Evolutionary conservation across 2,888 invertebrate species (phyloP), one percentile per base, ranked within the genome.

Genomic region (Troides oblongomaculatus): DNA sequence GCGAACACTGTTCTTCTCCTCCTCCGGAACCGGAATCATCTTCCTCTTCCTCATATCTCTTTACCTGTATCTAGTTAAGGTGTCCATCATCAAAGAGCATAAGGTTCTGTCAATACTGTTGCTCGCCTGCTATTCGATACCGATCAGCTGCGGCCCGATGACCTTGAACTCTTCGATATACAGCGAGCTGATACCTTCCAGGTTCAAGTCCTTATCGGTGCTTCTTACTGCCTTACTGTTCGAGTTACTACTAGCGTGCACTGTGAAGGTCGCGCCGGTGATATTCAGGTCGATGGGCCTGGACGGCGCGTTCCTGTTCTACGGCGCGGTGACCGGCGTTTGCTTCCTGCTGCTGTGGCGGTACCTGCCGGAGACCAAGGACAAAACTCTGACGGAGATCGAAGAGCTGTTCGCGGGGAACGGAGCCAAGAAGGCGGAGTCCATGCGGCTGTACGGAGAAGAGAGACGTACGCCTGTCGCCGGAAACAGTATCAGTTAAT

Each of bases 21-120:
- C 84, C 8, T 84, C 85, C 0, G 73, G 77, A 6, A 72, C 83
- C 56, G 85, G 84, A 5, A 82, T 84, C 14, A 12, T 67, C 0
- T 87, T 85, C 71, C 75, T 89, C 12, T 84, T 83, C 53, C 64
- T 79, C 21, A 80, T 86, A 69, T 83, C 86, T 12, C 65, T 84
- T 10, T 88, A 88, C 70, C 76, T 88, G 43, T 86, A 81, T 74
- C 73, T 88, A n/a, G 75, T 84, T 3, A 76, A 79, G 66, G 69
- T 78, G 17, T 71, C 74, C 73, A 17, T 39, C 70, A 30, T 62
- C 2, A 8, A 21, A 14, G 78, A 76, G 73, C 78, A 79, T 66
- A 76, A 73, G 56, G 70, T 75, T 14, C 53, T 78, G 36, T 83
- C 84, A 10, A 78, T 87, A 58, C 69, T 75, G 0, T 72, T 87